Percentiles rank a stretch among this genome's conserved stretches.
Conservation (phyloP, 2,797 vertebrate genomes). For the Pogonophryne albipinna region DNA sequence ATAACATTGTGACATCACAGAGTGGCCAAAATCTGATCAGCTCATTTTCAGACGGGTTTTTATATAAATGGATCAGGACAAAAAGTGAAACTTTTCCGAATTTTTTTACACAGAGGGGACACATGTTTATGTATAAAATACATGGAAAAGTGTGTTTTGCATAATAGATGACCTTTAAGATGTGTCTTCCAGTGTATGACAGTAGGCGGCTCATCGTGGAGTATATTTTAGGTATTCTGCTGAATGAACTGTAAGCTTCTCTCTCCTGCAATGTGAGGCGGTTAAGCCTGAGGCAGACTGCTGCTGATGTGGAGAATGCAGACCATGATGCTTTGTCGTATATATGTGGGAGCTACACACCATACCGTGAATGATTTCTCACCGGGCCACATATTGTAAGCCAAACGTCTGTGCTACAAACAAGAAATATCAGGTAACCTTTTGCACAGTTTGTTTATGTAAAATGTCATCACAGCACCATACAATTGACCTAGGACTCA, state of each 20-base stretch:
- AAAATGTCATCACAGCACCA: slow-evolving; percentile 44
- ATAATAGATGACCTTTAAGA: not conserved
- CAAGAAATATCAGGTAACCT: slow-evolving; percentile 28
- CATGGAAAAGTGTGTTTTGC: not conserved
- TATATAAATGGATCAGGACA: too few relatives aligned
- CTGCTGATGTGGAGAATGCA: slow-evolving; percentile 46
- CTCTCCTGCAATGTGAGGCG: slow-evolving; percentile 28
- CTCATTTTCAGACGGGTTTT: too few relatives aligned
- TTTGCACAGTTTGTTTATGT: slow-evolving; percentile 51
- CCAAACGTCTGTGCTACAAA: slow-evolving; percentile 25
- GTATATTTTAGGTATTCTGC: slow-evolving; percentile 6
- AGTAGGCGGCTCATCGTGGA: not conserved
- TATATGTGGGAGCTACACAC: slow-evolving; percentile 29
- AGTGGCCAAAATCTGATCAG: too few relatives aligned
- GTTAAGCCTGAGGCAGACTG: slow-evolving; percentile 36
- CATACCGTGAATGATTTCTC: slow-evolving; percentile 10
- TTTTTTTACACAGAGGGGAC: too few relatives aligned
- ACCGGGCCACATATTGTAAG: slow-evolving; percentile 22
- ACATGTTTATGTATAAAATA: too few relatives aligned
- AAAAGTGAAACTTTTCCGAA: too few relatives aligned
- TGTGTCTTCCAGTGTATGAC: slow-evolving; percentile 17
- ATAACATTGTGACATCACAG: too few relatives aligned
- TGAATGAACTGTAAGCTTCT: slow-evolving; percentile 35
- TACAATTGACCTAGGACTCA: slow-evolving; percentile 73
- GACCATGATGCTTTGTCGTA: slow-evolving; percentile 39